phyloP scores from a whole-genome alignment of 2,113 vertebrate genomes.

The Entomyzon cyanotis region DNA sequence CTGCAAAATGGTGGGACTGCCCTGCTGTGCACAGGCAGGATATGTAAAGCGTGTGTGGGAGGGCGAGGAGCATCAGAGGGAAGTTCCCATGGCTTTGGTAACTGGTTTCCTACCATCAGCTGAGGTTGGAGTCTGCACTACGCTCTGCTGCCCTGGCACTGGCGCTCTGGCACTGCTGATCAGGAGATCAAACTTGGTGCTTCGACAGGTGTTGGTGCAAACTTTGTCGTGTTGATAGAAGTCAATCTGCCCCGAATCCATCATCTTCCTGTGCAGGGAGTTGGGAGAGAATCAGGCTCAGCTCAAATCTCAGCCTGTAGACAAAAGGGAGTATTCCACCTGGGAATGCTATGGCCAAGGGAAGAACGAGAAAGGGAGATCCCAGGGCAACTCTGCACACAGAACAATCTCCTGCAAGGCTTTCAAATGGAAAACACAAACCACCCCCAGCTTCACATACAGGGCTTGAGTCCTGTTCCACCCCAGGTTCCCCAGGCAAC shows the following conservation, averaged over 20 bases:
- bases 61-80: neutral
- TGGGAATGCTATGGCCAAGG: neutral
- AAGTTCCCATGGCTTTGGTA: neutral
- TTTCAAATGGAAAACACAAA: neutral
- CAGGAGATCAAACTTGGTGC: conserved; percentile 92
- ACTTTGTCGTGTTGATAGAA: conserved; percentile 94
- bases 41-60: neutral
- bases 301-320: neutral
- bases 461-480: neutral
- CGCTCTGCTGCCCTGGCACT: conserved; percentile 82
- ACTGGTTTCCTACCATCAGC: conserved; percentile 82
- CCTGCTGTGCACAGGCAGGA: neutral
- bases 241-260: conserved; percentile 95
- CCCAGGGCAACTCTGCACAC: neutral
- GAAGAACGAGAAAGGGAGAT: neutral
- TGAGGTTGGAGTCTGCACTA: conserved; percentile 80
- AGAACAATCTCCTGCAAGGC: neutral
- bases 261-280: conserved; percentile 87
- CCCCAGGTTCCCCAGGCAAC: neutral
- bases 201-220: conserved; percentile 95
- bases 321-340: neutral
- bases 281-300: conserved; percentile 20
- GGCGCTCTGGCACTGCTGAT: conserved; percentile 87
- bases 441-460: neutral
- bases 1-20: fast-evolving